Evolutionary conservation across 1,140 invertebrate genomes (phyloP), one percentile per base, ranked within the genome.

Genomic region (Sitophilus oryzae): DNA sequence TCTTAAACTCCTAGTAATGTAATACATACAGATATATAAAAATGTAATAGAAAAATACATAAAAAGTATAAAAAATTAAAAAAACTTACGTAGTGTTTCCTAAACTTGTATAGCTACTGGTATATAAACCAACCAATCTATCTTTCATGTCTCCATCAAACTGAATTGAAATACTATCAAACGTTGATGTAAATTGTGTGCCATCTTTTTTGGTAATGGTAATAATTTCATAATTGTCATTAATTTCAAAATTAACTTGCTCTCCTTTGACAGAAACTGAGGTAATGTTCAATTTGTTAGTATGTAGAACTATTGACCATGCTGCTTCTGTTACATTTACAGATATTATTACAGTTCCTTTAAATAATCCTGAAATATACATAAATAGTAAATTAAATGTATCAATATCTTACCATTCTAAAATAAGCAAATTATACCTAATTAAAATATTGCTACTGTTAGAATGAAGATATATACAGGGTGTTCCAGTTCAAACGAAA

Each of bases 291-390:
- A 88, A 70, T 52, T 76, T 74, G 41, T 88, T 86, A 35, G 79
- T 75, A 69, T 95, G 88, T 3, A 93, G 73, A 3, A 80, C 74
- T 22, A 94, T 77, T 56, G 75, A 77, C 15, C 76, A 74, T 6
- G 79, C 82, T 3, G 74, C 66, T 22, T 78, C 65, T 1, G 73
- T 61, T 1, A 87, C 73, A 40, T 79, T 69, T 36, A 93, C 66
- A n/a, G 75, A 67, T 10, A 92, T 89, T 23, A 73, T 77, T 0
- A 91, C 86, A 41, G 72, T 75, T 1, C 91, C 91, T 51, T 73
- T 66, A 40, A 64, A 56, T 2, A 56, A 14, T 18, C 52, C 52
- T 55, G 34, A 11, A 42, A 20, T 19, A 19, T 19, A 42, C 3
- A 42, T 1, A 42, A 20, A 42, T 5, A 4, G 14, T 5, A 41